A percentile compares a stretch with the other conserved stretches of the same genome.
Conservation (phyloP, 2,113 vertebrate genomes). For the Phycodurus eques region DNA sequence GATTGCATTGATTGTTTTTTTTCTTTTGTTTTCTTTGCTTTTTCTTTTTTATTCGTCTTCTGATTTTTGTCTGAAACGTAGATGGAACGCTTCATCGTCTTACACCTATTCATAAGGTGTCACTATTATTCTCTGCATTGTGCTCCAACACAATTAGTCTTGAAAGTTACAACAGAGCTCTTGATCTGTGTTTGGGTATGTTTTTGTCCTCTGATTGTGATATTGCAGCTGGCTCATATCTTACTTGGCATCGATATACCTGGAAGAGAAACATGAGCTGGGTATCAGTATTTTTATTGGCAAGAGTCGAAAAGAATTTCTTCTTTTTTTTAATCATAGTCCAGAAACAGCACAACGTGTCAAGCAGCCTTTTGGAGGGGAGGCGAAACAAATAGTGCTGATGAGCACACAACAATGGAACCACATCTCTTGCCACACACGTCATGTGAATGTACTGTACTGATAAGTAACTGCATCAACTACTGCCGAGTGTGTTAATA, state of each 20-base stretch:
- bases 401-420: slow-evolving; percentile 46
- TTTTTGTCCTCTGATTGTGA: slow-evolving; percentile 26
- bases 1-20: too few species aligned
- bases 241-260: slow-evolving; percentile 28
- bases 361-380: slow-evolving; percentile 31
- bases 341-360: slow-evolving; percentile 38
- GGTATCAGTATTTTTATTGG: slow-evolving; percentile 60
- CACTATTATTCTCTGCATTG: slow-evolving; percentile 26
- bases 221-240: slow-evolving; percentile 15
- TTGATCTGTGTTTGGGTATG: slow-evolving; percentile 6
- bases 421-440: slow-evolving; percentile 55
- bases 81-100: background rate
- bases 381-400: slow-evolving; percentile 56
- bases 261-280: slow-evolving; percentile 19
- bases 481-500: slow-evolving; percentile 46
- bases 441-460: slow-evolving; percentile 46
- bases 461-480: slow-evolving; percentile 54
- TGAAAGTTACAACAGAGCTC: slow-evolving; percentile 25
- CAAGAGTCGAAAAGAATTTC: slow-evolving; percentile 34
- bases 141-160: slow-evolving; percentile 10
- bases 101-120: slow-evolving; percentile 42
- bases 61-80: slow-evolving; percentile 18
- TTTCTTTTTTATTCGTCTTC: background rate
- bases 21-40: background rate
- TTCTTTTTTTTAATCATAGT: slow-evolving; percentile 30